A percentile compares a stretch with the other conserved stretches of the same genome.
These are phyloP conservation scores for Limnodromus scolopaceus DNA, from an alignment of 2,797 vertebrate genomes.

Conservation along the genomic window DNA sequence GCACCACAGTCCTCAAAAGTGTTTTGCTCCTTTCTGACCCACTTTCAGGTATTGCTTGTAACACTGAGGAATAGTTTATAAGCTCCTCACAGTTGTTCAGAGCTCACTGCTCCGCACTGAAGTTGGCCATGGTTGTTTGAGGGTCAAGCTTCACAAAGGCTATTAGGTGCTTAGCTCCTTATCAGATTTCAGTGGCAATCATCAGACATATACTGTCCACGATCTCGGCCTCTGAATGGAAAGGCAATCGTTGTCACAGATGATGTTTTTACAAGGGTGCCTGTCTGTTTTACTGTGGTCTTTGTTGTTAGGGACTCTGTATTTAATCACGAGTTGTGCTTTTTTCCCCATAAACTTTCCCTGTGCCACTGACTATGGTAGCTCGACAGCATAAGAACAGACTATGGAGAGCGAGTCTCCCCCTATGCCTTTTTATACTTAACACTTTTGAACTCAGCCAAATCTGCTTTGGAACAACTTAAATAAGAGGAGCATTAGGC, in stretches of 20 bases:
- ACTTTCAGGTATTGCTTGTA: background rate
- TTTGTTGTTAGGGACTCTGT: background rate
- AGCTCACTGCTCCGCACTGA: background rate
- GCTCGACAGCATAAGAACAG: background rate
- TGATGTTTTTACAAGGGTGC: background rate
- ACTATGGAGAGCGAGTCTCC: background rate
- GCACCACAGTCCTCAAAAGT: background rate
- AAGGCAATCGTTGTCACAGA: background rate
- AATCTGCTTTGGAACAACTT: background rate
- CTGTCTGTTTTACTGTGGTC: background rate
- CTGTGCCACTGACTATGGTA: background rate
- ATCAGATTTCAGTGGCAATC: constrained; percentile 13
- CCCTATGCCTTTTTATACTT: background rate
- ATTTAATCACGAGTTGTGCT: background rate
- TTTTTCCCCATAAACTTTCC: background rate
- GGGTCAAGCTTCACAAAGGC: constrained; percentile 3
- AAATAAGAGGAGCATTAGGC: background rate
- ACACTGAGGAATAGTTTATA: background rate
- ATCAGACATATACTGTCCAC: background rate
- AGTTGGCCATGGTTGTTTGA: background rate
- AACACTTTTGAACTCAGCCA: background rate
- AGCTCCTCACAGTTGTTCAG: background rate
- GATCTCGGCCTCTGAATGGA: background rate
- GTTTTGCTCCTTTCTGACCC: background rate
- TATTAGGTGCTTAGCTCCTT: constrained; percentile 1